Percentiles rank a stretch among this genome's conserved stretches.
These are phyloP conservation scores for Synanthedon myopaeformis DNA, from an alignment of 2,888 invertebrate species.

Conservation along the genomic window DNA sequence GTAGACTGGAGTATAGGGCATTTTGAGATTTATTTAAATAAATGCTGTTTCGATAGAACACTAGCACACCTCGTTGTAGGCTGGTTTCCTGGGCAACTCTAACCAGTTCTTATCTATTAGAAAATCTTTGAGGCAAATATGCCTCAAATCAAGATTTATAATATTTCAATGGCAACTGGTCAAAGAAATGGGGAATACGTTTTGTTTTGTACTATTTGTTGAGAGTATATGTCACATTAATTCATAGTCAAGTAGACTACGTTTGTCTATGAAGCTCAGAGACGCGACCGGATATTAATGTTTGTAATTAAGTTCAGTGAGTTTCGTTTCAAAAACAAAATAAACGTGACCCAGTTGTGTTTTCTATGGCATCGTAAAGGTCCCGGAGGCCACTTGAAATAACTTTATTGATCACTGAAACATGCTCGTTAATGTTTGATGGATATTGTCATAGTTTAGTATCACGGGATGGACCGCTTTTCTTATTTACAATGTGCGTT, in stretches of 20 bases:
- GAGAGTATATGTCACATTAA: conserved; percentile 1
- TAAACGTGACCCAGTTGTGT: conserved; percentile 1
- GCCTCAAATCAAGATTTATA: no score
- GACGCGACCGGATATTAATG: conserved; percentile 1
- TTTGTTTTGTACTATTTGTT: no score
- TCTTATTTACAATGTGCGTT: not conserved
- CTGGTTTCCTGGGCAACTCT: no score
- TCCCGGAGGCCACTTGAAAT: conserved; percentile 23
- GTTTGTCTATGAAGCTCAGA: not conserved
- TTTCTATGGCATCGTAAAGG: conserved; percentile 15
- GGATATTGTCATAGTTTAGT: conserved; percentile 19
- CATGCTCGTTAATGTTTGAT: conserved; percentile 23
- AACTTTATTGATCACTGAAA: conserved; percentile 27
- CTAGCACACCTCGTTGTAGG: no score
- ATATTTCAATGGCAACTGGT: no score
- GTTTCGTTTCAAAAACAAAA: conserved; percentile 2
- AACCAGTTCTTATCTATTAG: no score
- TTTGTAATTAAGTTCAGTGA: conserved; percentile 3
- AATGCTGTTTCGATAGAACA: no score
- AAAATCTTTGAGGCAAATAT: no score
- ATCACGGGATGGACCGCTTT: conserved; percentile 1
- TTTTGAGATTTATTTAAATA: no score
- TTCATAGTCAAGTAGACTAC: not conserved
- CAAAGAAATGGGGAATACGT: no score
- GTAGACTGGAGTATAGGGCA: no score